Evolutionary conservation across 2,113 vertebrate genomes (phyloP), one percentile per base, ranked within the genome.

Genomic region (Callaeas wilsoni): DNA sequence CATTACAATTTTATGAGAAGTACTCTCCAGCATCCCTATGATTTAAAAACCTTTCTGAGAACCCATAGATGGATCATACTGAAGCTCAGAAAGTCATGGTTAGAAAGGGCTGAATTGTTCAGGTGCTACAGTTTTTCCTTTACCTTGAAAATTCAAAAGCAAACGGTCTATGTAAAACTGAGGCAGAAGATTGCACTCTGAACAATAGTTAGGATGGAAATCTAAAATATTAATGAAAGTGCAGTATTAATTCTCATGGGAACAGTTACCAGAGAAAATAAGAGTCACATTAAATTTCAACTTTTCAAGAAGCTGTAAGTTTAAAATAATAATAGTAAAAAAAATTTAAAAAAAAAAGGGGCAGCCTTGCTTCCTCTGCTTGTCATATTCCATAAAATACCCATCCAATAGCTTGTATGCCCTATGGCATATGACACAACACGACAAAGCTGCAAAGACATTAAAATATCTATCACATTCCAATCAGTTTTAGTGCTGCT

Each of bases 341-440:
- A 9, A 46, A 21, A n/a, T n/a, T n/a, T n/a, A 13, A 12, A 19
- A 12, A 15, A 17, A 20, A 9, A 5, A 3, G 1, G 12, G 10
- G 18, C 13, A 74, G 16, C 10, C 19, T 33, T 64, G 46, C 27
- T 84, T 78, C 30, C 18, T 20, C 41, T 74, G 30, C 9, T 68
- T 7, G 15, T 46, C 5, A 7, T 33, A 63, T 27, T 59, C 26
- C 16, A n/a, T 19, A 68, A 76, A 80, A 59, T 8, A 89, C 10
- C 16, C 29, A 78, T 44, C 44, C 35, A 75, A 57, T 14, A 49
- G 20, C 35, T n/a, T 41, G 25, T 30, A 20, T 20, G 16, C 7
- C 19, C 42, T 56, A 41, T 9, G 25, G 42, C 20, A 41, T 29
- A 23, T 12, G 30, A 49, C 12, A 23, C 22, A 60, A 60, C 1